Evolutionary conservation across 1,140 invertebrate genomes (phyloP).

Genomic region (Dinoponera quadriceps): DNA sequence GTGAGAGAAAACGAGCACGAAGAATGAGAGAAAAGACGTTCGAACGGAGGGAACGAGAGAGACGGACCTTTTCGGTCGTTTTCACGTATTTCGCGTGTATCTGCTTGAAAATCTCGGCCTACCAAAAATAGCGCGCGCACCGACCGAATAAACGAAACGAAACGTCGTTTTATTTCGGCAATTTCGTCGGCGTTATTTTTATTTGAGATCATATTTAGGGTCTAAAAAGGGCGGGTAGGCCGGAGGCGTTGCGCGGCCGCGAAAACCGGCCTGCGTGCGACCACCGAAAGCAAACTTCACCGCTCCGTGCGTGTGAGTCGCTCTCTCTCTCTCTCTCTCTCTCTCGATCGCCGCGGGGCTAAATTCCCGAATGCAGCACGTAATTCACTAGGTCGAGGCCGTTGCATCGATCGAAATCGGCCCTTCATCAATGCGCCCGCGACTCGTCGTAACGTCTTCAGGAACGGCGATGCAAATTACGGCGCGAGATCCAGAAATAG

Average conservation of each 20-base stretch:
- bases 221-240: constrained; percentile 35
- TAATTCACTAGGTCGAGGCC: constrained; percentile 68
- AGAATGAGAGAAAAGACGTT: no score
- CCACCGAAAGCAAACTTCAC: constrained; percentile 42
- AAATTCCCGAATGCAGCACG: constrained; percentile 58
- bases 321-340: no score
- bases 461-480: neutral
- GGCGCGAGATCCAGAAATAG: constrained; percentile 5
- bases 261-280: constrained; percentile 48
- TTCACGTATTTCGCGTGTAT: neutral
- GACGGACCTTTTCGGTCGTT: neutral
- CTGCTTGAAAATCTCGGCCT: neutral
- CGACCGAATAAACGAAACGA: neutral
- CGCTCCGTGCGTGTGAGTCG: constrained; percentile 18
- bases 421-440: neutral
- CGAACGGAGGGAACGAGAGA: neutral
- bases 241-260: constrained; percentile 36
- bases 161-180: neutral
- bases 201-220: constrained; percentile 34
- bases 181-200: constrained; percentile 48
- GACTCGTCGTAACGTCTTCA: neutral
- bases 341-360: constrained; percentile 58
- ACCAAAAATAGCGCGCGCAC: neutral
- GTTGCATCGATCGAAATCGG: constrained; percentile 61
- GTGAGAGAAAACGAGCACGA: neutral